Percentiles rank a stretch among this genome's conserved stretches.
Evolutionary conservation across 2,113 vertebrate genomes (phyloP).

Genomic region (Cavia porcellus): DNA sequence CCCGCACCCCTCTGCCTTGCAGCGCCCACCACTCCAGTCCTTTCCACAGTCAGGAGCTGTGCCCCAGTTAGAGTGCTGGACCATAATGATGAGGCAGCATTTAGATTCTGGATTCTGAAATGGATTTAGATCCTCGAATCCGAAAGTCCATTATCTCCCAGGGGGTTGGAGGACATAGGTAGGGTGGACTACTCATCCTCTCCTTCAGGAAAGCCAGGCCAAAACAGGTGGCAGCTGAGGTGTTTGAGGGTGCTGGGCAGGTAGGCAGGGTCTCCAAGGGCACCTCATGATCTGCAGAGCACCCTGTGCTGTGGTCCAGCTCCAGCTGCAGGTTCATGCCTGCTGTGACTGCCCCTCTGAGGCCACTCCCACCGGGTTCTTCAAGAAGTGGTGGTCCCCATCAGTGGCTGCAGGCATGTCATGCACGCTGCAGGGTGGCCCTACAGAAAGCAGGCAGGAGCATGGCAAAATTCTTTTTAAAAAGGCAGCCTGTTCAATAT

Average conservation of each 20-base stretch:
- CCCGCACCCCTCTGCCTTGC: background rate
- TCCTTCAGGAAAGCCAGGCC: background rate
- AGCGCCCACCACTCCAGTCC: accelerated
- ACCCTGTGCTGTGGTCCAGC: background rate
- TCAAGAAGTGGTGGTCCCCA: background rate
- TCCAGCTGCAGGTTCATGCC: background rate
- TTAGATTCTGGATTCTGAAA: too few relatives aligned
- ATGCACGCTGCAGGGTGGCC: accelerated
- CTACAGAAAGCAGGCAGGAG: background rate
- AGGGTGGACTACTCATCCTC: background rate
- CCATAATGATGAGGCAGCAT: background rate
- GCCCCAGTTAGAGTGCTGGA: background rate
- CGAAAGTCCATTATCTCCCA: accelerated
- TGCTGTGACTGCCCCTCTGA: background rate
- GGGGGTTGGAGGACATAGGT: background rate
- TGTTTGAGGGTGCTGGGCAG: background rate
- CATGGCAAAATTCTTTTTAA: background rate
- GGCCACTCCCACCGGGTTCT: background rate
- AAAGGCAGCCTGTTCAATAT: background rate
- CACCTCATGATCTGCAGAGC: background rate
- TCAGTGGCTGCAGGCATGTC: accelerated
- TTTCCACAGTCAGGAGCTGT: background rate
- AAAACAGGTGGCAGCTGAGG: background rate
- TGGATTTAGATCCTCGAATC: background rate
- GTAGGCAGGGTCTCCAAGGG: background rate